A percentile compares a stretch with the other conserved stretches of the same genome.
These are phyloP conservation scores for Triplophysa dalaica DNA, from an alignment of 2,113 vertebrate species.

Conservation along the genomic window DNA sequence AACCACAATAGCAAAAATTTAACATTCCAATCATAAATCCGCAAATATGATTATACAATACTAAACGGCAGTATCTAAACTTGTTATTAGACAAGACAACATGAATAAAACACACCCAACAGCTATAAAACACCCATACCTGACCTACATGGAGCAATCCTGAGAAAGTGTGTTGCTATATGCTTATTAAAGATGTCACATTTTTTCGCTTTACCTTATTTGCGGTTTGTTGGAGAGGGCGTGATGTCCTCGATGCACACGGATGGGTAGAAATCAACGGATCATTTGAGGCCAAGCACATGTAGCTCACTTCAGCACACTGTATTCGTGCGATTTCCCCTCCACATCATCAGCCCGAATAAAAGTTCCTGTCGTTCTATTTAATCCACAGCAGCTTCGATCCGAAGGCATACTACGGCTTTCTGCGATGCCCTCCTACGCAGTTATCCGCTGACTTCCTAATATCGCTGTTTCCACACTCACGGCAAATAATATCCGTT, in stretches of 20 bases:
- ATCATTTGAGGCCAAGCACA: constrained; percentile 70
- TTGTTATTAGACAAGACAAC: not conserved
- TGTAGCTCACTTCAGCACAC: constrained; percentile 57
- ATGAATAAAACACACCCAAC: not conserved
- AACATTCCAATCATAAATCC: not conserved
- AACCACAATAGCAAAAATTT: not conserved
- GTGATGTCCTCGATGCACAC: constrained; percentile 68
- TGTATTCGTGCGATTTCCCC: constrained; percentile 18
- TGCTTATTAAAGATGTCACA: not conserved
- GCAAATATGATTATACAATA: not conserved
- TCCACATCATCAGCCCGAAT: constrained; percentile 28
- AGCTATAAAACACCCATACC: not conserved
- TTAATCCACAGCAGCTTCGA: constrained; percentile 26
- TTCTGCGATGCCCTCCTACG: constrained; percentile 52
- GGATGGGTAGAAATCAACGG: constrained; percentile 64
- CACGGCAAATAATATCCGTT: constrained; percentile 20
- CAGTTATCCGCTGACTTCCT: constrained; percentile 38
- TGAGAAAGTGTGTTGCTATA: constrained; percentile 60
- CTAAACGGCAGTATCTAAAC: not conserved
- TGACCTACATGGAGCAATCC: constrained; percentile 57
- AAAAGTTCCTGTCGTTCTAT: constrained; percentile 45
- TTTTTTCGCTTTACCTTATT: constrained; percentile 66
- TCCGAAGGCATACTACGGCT: constrained; percentile 44
- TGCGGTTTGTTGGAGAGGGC: constrained; percentile 61
- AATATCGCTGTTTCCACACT: constrained; percentile 42